Conservation (phyloP, 2,797 vertebrate species). For the Poeciliopsis infans region DNA sequence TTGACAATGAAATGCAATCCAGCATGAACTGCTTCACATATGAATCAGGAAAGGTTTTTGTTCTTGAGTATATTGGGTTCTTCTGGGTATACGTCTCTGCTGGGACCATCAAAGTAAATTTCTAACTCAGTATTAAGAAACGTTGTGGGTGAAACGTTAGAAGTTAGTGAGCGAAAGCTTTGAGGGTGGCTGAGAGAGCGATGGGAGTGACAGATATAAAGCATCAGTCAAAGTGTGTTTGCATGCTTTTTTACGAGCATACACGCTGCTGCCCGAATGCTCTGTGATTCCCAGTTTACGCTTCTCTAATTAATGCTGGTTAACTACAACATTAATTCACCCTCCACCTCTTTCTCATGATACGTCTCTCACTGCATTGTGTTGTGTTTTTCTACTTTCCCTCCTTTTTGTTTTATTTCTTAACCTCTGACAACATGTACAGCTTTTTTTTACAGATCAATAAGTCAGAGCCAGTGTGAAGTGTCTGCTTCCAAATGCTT, state of each 20-base stretch:
- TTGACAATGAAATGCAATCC: neutral
- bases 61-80: too few species aligned
- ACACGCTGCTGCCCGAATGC: slow-evolving; percentile 36
- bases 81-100: neutral
- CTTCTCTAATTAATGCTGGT: slow-evolving; percentile 42
- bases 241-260: slow-evolving; percentile 52
- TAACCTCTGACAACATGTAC: slow-evolving; percentile 32
- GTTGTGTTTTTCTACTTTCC: slow-evolving; percentile 15
- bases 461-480: slow-evolving; percentile 60
- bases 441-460: slow-evolving; percentile 54
- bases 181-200: neutral
- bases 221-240: slow-evolving; percentile 41
- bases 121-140: slow-evolving; percentile 4
- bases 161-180: slow-evolving; percentile 24
- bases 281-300: slow-evolving; percentile 63
- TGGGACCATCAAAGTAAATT: neutral
- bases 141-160: slow-evolving; percentile 6
- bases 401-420: slow-evolving; percentile 34
- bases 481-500: slow-evolving; percentile 52
- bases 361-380: neutral
- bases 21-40: neutral
- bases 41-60: neutral
- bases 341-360: neutral
- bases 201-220: slow-evolving; percentile 18
- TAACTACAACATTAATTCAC: slow-evolving; percentile 28